Evolutionary conservation across 2,888 invertebrate species (phyloP).

Genomic region (Cyclophora punctaria): DNA sequence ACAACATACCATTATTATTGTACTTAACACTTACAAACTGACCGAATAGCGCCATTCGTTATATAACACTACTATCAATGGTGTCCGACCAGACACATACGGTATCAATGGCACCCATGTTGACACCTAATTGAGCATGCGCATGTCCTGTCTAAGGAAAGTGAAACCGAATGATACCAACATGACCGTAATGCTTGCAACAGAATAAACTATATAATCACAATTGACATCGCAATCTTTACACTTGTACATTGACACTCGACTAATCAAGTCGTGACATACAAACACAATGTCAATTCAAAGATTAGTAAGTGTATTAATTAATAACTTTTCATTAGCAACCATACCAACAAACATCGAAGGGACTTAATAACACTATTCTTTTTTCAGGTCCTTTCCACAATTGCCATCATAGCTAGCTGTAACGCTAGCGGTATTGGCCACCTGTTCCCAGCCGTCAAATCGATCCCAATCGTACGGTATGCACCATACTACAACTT

Average conservation of each 20-base stretch:
- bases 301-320: constrained; percentile 54
- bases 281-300: constrained; percentile 46
- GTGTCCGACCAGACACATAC: constrained; percentile 47
- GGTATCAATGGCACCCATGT: constrained; percentile 52
- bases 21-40: not conserved
- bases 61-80: constrained; percentile 55
- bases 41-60: constrained; percentile 24
- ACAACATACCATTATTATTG: not conserved
- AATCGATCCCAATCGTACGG: constrained; percentile 54
- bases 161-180: constrained; percentile 58
- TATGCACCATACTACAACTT: constrained; percentile 69
- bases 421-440: constrained; percentile 61
- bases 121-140: constrained; percentile 59
- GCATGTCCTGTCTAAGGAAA: constrained; percentile 66
- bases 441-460: constrained; percentile 47
- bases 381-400: constrained; percentile 45
- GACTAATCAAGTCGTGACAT: constrained; percentile 54
- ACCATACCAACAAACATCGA: not conserved
- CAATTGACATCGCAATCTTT: constrained; percentile 50
- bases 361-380: constrained; percentile 7
- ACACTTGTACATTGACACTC: constrained; percentile 54
- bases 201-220: constrained; percentile 70
- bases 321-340: not conserved
- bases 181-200: constrained; percentile 66
- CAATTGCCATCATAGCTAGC: constrained; percentile 53